Percentiles rank a stretch among this genome's conserved stretches.
Conservation (phyloP, 1,140 invertebrate species). For the Adelges cooleyi region DNA sequence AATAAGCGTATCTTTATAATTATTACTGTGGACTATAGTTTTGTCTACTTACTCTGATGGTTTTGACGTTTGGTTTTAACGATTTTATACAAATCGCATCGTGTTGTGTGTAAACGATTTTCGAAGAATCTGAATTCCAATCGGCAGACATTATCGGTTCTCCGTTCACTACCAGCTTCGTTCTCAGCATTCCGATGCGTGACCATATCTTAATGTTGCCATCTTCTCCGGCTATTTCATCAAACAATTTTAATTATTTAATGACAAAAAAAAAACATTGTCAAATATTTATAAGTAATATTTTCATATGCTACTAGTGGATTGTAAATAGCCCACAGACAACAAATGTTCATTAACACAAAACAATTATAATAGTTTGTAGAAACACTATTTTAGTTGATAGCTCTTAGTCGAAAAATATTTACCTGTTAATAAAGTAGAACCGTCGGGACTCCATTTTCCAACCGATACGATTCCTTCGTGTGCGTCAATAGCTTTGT, state of each 20-base stretch:
- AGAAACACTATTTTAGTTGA: not conserved
- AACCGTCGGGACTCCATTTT: conserved; percentile 86
- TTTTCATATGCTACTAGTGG: no score
- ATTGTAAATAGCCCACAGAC: no score
- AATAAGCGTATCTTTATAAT: no score
- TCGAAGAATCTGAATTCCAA: conserved; percentile 77
- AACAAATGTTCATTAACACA: conserved; percentile 10
- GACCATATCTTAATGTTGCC: conserved; percentile 96
- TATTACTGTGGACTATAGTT: no score
- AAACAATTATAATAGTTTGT: not conserved
- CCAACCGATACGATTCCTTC: conserved; percentile 75
- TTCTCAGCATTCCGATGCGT: conserved; percentile 83
- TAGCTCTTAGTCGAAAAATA: no score
- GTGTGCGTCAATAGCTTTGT: conserved; percentile 86
- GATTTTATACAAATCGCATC: conserved; percentile 79
- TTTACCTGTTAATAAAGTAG: conserved; percentile 73
- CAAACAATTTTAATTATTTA: no score
- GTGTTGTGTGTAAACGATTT: conserved; percentile 74
- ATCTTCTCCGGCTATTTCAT: conserved; percentile 81
- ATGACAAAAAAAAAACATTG: no score
- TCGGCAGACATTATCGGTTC: conserved; percentile 67
- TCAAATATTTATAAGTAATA: no score
- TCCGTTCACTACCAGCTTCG: conserved; percentile 70
- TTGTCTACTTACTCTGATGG: conserved; percentile 55
- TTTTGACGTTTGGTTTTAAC: conserved; percentile 75